Percentiles rank a stretch among this genome's conserved stretches.
phyloP scores from a whole-genome alignment of 1,140 invertebrate species.

The Drosophila kohkoa region DNA sequence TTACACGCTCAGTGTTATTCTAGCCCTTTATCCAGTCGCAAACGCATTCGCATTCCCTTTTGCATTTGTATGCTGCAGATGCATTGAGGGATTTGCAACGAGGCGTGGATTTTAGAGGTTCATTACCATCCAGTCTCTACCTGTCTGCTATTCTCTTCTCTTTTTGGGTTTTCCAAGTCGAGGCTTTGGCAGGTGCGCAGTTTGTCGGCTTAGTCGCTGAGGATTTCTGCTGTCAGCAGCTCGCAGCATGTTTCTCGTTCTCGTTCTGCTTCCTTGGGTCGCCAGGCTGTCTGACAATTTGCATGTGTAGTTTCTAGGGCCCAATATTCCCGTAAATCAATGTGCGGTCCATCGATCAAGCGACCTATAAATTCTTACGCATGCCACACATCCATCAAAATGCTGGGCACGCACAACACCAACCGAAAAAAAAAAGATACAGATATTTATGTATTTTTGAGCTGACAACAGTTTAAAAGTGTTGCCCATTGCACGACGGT shows the following conservation, averaged over 20 bases:
- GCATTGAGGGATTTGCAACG: slow-evolving; percentile 54
- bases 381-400: slow-evolving; percentile 79
- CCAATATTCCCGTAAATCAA: slow-evolving; percentile 60
- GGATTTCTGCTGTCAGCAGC: not conserved
- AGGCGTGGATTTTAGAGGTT: slow-evolving; percentile 81
- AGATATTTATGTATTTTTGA: slow-evolving; percentile 24
- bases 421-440: slow-evolving; percentile 14
- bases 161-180: slow-evolving; percentile 56
- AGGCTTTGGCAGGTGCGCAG: slow-evolving; percentile 56
- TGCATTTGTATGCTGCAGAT: slow-evolving; percentile 23
- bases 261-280: not conserved
- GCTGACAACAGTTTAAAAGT: slow-evolving; percentile 56
- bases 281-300: slow-evolving; percentile 74
- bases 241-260: not conserved
- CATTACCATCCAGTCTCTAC: slow-evolving; percentile 55
- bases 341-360: slow-evolving; percentile 68
- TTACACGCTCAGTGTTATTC: slow-evolving; percentile 37
- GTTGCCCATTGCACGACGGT: slow-evolving; percentile 44
- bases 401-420: not conserved
- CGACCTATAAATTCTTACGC: slow-evolving; percentile 70
- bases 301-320: slow-evolving; percentile 48
- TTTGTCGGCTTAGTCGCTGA: slow-evolving; percentile 46
- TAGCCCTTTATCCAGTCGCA: slow-evolving; percentile 51
- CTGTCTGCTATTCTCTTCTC: slow-evolving; percentile 15
- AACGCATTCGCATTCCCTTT: not conserved